phyloP scores from a whole-genome alignment of 2,797 vertebrate genomes.

The Petrocephalus schoutedeni region DNA sequence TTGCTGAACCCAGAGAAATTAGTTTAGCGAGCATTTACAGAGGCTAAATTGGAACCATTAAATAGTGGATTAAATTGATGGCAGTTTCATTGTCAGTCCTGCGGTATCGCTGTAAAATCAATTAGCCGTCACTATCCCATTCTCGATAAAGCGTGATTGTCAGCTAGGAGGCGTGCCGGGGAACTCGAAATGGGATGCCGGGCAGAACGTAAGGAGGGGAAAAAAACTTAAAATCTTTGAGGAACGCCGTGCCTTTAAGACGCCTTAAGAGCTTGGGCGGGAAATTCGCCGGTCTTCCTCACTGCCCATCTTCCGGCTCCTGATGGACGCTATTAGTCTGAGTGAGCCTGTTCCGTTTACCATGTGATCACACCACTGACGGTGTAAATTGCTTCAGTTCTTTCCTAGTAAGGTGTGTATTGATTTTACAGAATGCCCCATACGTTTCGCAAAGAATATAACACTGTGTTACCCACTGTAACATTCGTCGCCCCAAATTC shows the following conservation, averaged over 20 bases:
- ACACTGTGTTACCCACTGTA: not conserved
- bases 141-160: constrained; percentile 98
- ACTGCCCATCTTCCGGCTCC: constrained; percentile 54
- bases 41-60: constrained; percentile 99
- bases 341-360: constrained; percentile 45
- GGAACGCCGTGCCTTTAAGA: constrained; percentile 48
- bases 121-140: constrained; percentile 99
- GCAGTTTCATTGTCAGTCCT: constrained; percentile 99
- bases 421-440: not conserved
- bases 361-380: constrained; percentile 48
- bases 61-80: constrained; percentile 99
- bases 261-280: constrained; percentile 66
- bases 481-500: not conserved
- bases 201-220: constrained; percentile 69
- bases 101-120: constrained; percentile 99
- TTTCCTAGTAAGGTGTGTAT: not conserved
- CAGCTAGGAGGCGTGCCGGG: constrained; percentile 85
- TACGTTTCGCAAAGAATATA: not conserved
- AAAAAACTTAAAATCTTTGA: constrained; percentile 52
- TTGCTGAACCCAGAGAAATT: constrained; percentile 99
- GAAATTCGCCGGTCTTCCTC: constrained; percentile 64
- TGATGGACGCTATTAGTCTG: constrained; percentile 58
- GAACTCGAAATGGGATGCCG: constrained; percentile 74
- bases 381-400: constrained; percentile 42
- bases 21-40: constrained; percentile 99